Conservation (phyloP, 2,113 vertebrate species). For the Phodopus roborovskii region DNA sequence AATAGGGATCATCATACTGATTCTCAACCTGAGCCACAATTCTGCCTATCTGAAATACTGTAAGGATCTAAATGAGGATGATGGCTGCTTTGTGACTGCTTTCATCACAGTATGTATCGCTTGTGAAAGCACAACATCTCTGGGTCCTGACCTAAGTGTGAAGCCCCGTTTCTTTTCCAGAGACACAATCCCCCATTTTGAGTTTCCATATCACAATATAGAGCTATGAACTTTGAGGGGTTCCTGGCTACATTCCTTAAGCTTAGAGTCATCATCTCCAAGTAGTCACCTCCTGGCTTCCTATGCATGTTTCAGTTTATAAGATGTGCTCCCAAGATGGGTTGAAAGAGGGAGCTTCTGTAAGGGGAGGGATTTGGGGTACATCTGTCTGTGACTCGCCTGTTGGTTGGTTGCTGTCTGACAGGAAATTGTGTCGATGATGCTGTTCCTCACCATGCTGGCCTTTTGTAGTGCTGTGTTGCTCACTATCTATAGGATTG, state of each 20-base stretch:
- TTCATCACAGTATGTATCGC: conserved; percentile 55
- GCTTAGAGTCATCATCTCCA: background rate
- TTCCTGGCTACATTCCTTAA: background rate
- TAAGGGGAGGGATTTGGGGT: background rate
- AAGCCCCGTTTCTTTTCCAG: background rate
- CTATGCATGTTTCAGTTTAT: background rate
- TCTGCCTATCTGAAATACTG: background rate
- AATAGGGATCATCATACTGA: background rate
- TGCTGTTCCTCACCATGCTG: conserved; percentile 74
- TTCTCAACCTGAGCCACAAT: background rate
- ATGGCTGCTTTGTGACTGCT: background rate
- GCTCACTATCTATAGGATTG: background rate
- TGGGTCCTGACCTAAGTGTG: background rate
- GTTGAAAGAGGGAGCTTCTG: background rate
- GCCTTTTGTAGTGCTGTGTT: conserved; percentile 55
- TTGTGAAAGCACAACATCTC: background rate
- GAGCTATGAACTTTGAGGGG: background rate
- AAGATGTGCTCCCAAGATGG: fast-evolving
- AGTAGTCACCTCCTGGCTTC: background rate
- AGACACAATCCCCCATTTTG: no score
- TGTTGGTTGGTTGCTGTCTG: background rate
- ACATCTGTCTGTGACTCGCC: background rate
- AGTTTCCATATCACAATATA: fast-evolving
- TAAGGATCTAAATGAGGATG: fast-evolving
- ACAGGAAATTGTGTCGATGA: conserved; percentile 63